These are phyloP conservation scores for Achroia grisella DNA, from an alignment of 1,140 invertebrate genomes.

Conservation along the genomic window DNA sequence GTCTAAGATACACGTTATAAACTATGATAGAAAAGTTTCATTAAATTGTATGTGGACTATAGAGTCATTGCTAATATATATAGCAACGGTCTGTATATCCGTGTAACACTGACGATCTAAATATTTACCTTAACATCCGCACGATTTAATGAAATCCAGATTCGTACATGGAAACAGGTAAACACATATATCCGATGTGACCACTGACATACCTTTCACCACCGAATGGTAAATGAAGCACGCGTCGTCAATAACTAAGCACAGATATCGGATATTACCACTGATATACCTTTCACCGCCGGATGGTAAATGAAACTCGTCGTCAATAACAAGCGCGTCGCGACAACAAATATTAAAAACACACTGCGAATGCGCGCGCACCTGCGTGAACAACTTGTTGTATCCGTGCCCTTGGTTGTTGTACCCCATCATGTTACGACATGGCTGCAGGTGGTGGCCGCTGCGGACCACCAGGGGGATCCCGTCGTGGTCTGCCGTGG, in stretches of 20 bases:
- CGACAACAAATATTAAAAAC: conserved; percentile 10
- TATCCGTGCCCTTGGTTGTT: conserved; percentile 87
- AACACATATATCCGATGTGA: too few species aligned
- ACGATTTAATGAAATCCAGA: too few species aligned
- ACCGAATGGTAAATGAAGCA: not conserved
- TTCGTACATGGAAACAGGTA: too few species aligned
- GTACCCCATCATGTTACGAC: conserved; percentile 81
- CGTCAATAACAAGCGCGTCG: conserved; percentile 1
- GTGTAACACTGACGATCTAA: too few species aligned
- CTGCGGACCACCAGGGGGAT: conserved; percentile 66
- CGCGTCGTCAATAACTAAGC: not conserved
- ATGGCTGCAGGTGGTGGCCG: conserved; percentile 56
- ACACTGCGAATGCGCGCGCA: conserved; percentile 56
- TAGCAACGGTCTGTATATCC: too few species aligned
- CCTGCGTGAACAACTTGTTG: conserved; percentile 93
- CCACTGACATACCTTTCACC: too few species aligned
- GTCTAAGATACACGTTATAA: too few species aligned
- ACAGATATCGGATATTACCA: not conserved
- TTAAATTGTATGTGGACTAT: too few species aligned
- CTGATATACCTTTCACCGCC: too few species aligned
- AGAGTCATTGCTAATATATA: too few species aligned
- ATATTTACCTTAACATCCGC: too few species aligned
- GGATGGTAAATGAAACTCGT: not conserved
- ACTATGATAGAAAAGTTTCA: too few species aligned
- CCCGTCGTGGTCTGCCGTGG: conserved; percentile 61